Percentiles rank a stretch among this genome's conserved stretches.
Evolutionary conservation across 1,140 invertebrate species (phyloP).

Genomic region (Babylonia areolata): DNA sequence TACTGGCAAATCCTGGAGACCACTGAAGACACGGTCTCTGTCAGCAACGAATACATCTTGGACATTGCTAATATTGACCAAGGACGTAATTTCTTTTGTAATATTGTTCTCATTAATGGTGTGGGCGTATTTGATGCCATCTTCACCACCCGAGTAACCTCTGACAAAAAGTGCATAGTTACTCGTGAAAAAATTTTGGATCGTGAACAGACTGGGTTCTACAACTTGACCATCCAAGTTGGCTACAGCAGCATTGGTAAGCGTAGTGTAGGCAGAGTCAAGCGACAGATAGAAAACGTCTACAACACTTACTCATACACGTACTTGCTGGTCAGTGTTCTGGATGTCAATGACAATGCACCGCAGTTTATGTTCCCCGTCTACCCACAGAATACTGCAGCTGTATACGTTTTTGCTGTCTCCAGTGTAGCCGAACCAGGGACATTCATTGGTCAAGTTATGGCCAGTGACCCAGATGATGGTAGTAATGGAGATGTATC

Average conservation of each 20-base stretch:
- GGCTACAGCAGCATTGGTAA: not conserved
- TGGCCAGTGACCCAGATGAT: constrained; percentile 49
- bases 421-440: not conserved
- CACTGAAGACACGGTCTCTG: not conserved
- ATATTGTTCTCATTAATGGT: not conserved
- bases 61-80: not conserved
- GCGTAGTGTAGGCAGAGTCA: not conserved
- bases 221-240: constrained; percentile 8
- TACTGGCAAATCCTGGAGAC: constrained; percentile 18
- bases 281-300: constrained; percentile 35
- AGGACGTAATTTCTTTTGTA: not conserved
- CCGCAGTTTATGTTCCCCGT: constrained; percentile 84
- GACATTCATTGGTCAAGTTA: not conserved
- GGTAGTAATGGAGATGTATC: constrained; percentile 43
- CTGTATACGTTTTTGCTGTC: constrained; percentile 37
- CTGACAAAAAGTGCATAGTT: not conserved
- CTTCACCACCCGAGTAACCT: not conserved
- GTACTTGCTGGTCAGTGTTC: constrained; percentile 87
- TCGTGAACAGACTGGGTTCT: not conserved
- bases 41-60: not conserved
- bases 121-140: not conserved
- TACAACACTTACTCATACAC: constrained; percentile 49
- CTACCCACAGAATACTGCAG: not conserved
- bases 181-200: not conserved
- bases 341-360: constrained; percentile 91